phyloP scores from a whole-genome alignment of 2,797 vertebrate species.

The Luscinia megarhynchos region DNA sequence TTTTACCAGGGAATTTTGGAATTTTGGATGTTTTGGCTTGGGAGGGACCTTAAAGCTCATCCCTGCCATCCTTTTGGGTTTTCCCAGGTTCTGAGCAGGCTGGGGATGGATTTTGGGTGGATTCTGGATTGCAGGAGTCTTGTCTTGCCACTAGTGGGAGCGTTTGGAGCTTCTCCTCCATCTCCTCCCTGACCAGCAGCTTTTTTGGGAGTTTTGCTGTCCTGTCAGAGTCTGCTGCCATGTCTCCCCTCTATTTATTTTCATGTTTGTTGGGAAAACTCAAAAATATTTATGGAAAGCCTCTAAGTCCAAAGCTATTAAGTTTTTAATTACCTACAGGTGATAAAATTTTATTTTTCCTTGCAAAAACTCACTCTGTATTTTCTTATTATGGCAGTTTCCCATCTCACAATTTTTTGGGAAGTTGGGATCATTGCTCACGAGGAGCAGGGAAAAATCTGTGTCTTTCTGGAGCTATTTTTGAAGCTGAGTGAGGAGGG shows the following conservation, averaged over 20 bases:
- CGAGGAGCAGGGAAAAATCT: not conserved
- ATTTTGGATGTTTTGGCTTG: not conserved
- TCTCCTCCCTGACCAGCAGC: not conserved
- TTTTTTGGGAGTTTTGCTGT: not conserved
- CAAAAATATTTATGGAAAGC: not conserved
- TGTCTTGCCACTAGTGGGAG: not conserved
- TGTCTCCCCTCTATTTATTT: not conserved
- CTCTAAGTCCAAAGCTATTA: not conserved
- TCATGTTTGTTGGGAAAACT: not conserved
- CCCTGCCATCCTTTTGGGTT: fast-evolving
- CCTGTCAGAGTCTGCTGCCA: not conserved
- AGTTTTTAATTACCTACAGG: not conserved
- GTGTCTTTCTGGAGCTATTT: slow-evolving; percentile 16
- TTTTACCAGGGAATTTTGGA: not conserved
- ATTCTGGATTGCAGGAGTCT: not conserved
- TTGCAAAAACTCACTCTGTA: not conserved
- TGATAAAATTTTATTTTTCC: not conserved
- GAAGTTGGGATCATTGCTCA: not conserved
- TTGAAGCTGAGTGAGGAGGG: not conserved
- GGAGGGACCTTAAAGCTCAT: not conserved
- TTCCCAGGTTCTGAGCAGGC: not conserved
- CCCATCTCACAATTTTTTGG: not conserved
- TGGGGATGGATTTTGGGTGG: not conserved
- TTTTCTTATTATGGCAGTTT: not conserved
- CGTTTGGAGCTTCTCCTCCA: not conserved